Evolutionary conservation across 2,797 vertebrate genomes (phyloP).

Genomic region (Vultur gryphus): DNA sequence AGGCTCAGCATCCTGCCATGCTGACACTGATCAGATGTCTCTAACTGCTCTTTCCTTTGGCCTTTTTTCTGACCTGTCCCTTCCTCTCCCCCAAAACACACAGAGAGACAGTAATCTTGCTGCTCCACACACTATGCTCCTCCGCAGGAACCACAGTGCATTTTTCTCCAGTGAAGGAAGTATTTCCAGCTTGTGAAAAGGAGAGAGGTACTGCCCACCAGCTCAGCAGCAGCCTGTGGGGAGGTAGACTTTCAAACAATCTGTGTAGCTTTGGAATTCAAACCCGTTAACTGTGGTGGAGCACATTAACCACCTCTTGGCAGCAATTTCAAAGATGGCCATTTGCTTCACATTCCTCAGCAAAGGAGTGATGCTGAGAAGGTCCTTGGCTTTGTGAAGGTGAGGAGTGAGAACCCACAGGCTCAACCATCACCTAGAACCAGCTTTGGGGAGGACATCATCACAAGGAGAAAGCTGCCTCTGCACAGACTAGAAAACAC

Average conservation of each 20-base stretch:
- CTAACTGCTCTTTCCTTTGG: not conserved
- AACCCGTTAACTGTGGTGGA: not conserved
- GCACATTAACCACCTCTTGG: not conserved
- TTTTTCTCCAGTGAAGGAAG: constrained; percentile 36
- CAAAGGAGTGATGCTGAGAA: not conserved
- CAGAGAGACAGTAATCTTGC: not conserved
- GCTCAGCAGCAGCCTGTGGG: not conserved
- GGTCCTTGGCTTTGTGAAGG: not conserved
- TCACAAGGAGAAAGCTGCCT: not conserved
- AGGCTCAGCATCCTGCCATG: not conserved
- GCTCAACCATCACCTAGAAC: not conserved
- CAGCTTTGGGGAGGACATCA: not conserved
- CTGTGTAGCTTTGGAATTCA: not conserved
- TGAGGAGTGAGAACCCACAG: not conserved
- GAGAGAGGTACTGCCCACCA: not conserved
- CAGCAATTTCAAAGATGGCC: not conserved
- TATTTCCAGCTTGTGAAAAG: not conserved
- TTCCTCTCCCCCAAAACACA: not conserved
- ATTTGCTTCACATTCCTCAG: not conserved
- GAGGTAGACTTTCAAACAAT: not conserved
- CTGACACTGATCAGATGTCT: not conserved
- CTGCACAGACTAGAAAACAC: not conserved
- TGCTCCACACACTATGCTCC: not conserved
- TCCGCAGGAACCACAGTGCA: not conserved
- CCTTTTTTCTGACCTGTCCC: not conserved